A percentile compares a stretch with the other conserved stretches of the same genome.
phyloP scores from a whole-genome alignment of 2,797 vertebrate genomes.

The Characodon lateralis region DNA sequence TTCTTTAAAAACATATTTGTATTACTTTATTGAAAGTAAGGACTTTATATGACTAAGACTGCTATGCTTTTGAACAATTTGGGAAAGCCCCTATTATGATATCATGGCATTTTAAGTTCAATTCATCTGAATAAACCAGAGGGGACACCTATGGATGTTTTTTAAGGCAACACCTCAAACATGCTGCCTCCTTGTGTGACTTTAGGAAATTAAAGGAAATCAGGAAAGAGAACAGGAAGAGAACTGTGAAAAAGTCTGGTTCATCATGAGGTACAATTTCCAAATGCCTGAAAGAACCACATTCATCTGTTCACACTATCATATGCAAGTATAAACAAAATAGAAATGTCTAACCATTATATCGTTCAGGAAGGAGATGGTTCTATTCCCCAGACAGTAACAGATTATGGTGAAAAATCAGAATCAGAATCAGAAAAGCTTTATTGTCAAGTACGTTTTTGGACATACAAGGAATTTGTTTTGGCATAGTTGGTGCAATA shows the following conservation, averaged over 20 bases:
- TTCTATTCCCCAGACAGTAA: background rate
- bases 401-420: background rate
- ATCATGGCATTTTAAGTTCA: background rate
- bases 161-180: background rate
- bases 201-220: background rate
- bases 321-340: background rate
- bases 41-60: background rate
- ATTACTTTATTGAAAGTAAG: background rate
- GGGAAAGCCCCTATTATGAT: background rate
- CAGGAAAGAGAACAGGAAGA: background rate
- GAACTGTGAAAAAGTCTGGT: background rate
- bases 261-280: background rate
- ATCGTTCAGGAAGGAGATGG: background rate
- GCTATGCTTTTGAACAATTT: background rate
- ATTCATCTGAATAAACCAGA: background rate
- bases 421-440: too few species aligned
- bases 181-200: background rate
- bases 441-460: too few species aligned
- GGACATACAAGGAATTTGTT: too few species aligned
- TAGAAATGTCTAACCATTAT: background rate
- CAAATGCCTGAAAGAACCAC: too few species aligned
- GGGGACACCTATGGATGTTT: background rate
- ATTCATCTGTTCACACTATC: background rate
- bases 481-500: too few species aligned
- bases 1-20: background rate